Conservation (phyloP, 2,888 invertebrate species). For the Callimorpha dominula region DNA sequence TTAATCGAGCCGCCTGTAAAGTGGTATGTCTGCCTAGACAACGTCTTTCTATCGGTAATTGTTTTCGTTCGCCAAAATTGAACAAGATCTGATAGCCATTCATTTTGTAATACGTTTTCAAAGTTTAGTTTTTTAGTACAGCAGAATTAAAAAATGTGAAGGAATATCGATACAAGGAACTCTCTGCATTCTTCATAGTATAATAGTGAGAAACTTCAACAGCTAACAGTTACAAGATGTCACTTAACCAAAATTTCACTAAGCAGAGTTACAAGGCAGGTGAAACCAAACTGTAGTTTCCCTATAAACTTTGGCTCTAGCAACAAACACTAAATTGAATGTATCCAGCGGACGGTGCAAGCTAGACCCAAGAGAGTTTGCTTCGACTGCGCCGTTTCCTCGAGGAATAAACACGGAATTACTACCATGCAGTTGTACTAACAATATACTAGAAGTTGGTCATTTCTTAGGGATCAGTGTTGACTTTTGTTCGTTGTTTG, state of each 20-base stretch:
- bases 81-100: no score
- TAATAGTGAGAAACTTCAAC: not conserved
- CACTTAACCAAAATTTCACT: constrained; percentile 13
- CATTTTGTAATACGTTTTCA: no score
- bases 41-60: no score
- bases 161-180: not conserved
- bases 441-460: constrained; percentile 12
- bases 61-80: no score
- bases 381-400: constrained; percentile 19
- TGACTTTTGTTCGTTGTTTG: not conserved
- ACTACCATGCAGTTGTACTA: constrained; percentile 17
- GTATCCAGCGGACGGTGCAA: constrained; percentile 25
- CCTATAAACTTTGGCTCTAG: constrained; percentile 35
- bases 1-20: no score
- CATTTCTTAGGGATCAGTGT: constrained; percentile 14
- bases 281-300: constrained; percentile 17
- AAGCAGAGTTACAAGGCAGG: constrained; percentile 18
- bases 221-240: not conserved
- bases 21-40: no score
- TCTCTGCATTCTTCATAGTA: not conserved
- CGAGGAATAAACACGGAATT: constrained; percentile 19
- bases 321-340: constrained; percentile 52
- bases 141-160: not conserved
- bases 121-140: no score
- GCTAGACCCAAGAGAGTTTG: constrained; percentile 21